Evolutionary conservation across 2,113 vertebrate genomes (phyloP).

Genomic region (Columbina picui): DNA sequence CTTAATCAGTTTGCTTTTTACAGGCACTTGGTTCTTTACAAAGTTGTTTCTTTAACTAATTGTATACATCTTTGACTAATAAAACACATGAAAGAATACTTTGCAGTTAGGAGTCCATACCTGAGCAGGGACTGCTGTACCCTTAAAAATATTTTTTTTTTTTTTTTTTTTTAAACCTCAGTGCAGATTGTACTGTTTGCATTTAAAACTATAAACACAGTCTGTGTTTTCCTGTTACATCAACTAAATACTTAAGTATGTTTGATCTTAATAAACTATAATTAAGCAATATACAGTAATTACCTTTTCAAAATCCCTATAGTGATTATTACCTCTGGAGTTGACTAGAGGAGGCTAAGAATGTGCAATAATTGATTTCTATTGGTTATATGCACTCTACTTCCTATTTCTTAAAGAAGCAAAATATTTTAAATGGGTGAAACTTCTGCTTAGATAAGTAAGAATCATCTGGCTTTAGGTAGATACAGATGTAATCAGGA

Average conservation of each 20-base stretch:
- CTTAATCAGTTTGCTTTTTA: slow-evolving; percentile 64
- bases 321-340: slow-evolving; percentile 74
- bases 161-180: background rate
- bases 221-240: slow-evolving; percentile 44
- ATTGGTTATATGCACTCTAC: slow-evolving; percentile 57
- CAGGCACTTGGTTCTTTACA: slow-evolving; percentile 35
- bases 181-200: slow-evolving; percentile 19
- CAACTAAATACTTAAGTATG: slow-evolving; percentile 49
- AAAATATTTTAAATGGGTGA: slow-evolving; percentile 38
- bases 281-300: slow-evolving; percentile 77
- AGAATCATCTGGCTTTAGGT: slow-evolving; percentile 32
- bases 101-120: background rate
- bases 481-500: background rate
- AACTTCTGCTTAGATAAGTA: slow-evolving; percentile 42
- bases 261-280: slow-evolving; percentile 60
- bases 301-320: slow-evolving; percentile 75
- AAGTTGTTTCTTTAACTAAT: slow-evolving; percentile 50
- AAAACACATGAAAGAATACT: slow-evolving; percentile 25
- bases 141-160: background rate
- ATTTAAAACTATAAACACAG: slow-evolving; percentile 45
- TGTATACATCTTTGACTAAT: slow-evolving; percentile 24
- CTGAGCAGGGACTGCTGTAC: background rate
- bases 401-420: slow-evolving; percentile 49
- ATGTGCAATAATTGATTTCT: slow-evolving; percentile 71
- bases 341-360: slow-evolving; percentile 65